Evolutionary conservation across 2,113 vertebrate genomes (phyloP), one percentile per base, ranked within the genome.

Genomic region (Galemys pyrenaicus): DNA sequence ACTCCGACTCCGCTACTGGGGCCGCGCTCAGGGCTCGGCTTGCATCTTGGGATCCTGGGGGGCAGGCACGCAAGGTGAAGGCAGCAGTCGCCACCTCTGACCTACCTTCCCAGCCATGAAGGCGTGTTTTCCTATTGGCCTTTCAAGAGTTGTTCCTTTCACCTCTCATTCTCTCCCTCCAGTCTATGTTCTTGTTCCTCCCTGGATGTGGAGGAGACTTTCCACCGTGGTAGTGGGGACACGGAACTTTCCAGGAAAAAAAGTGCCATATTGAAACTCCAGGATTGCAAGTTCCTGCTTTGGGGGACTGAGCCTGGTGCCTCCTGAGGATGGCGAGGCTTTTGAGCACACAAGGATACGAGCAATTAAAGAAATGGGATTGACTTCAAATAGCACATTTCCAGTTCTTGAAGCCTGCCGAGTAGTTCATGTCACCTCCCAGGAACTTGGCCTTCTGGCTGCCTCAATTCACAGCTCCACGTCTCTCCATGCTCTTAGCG

Each of bases 11-110:
- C 64, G 74, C 86, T 13, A 95, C 82, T 91, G 94, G 91, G 92
- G 81, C 83, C 2, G n/a, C 68, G 95, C 74, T 3, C 82, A 62
- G 85, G 71, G 58, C 95, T 93, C 83, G 87, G 94, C 91, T 75
- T 95, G 88, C 51, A 41, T 95, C 87, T 95, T 94, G 94, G 94
- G 95, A 95, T 87, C 92, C 92, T 81, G 58, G 82, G 74, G 16
- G 49, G 88, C 94, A 89, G 95, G 94, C 78, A 83, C 78, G 62
- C 30, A 20, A 54, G 67, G 77, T 73, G 77, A 84, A 89, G 68
- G 90, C 67, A 67, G 56, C 24, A 32, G 88, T 96, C 67, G 64
- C 83, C 64, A n/a, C 60, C 74, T 83, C 91, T 60, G 64, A 71
- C 80, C 71, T 65, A 85, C 65, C 86, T 95, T 94, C 62, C 44